Evolutionary conservation across 2,113 vertebrate species (phyloP), one percentile per base, ranked within the genome.

Genomic region (Lasiurus borealis): DNA sequence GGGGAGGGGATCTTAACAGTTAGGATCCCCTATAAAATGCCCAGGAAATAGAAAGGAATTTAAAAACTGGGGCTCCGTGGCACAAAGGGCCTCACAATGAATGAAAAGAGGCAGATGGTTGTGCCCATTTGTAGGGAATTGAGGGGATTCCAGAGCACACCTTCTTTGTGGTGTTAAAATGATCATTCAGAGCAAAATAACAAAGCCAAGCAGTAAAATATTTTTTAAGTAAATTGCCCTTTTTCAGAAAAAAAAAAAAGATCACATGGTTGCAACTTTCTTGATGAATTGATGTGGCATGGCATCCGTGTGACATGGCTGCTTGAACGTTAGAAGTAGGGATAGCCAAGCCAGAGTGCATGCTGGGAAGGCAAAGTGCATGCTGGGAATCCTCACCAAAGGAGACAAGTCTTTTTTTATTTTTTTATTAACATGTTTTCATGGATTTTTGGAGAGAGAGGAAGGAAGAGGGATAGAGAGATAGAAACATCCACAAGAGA

Each of bases 31-130:
- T 34, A 21, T 29, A 71, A 71, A 96, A 50, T 85, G 31, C 73
- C 27, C 23, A 52, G 29, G 14, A 62, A 90, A 48, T 23, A 71
- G 59, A 82, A 80, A 36, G 44, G 36, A 71, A 75, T 90, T 82
- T 8, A 52, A 50, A 93, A 76, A 66, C 34, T 23, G 36, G 8
- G 48, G 31, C 54, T 95, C 19, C 10, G 0, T 77, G 52, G 77
- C 80, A 93, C 66, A 77, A 36, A 57, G 36, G 76, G 27, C 50
- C 92, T 89, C 82, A 48, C 59, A 92, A 91, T 91, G 64, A 88
- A 92, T 94, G 66, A 36, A 52, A 54, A 12, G 1, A 71, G 85
- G 68, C 92, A 91, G 93, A 95, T 93, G 95, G 78, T 89, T 96
- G 87, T 89, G 64, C 85, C 83, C 66, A 87, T 93, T 93, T 73